These are phyloP conservation scores for Epinotia nisella DNA, from an alignment of 2,888 invertebrate genomes.

Conservation along the genomic window DNA sequence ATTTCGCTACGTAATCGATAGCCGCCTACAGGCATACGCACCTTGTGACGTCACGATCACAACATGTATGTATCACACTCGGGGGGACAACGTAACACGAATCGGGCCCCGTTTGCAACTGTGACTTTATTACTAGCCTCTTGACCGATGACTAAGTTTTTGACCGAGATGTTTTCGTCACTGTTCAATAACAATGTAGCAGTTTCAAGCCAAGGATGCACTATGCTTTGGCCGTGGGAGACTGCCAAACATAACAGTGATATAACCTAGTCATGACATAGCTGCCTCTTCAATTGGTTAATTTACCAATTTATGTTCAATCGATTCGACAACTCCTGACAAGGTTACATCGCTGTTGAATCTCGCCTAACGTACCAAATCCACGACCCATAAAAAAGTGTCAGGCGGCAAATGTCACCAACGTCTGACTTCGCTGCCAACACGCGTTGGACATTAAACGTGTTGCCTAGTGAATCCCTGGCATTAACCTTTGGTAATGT, in stretches of 20 bases:
- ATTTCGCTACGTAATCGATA: constrained; percentile 9
- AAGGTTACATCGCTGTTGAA: too few relatives aligned
- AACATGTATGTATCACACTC: constrained; percentile 54
- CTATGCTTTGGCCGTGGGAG: neutral
- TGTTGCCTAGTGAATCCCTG: neutral
- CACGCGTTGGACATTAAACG: too few relatives aligned
- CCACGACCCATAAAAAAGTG: neutral
- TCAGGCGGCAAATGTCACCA: neutral
- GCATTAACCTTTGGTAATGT: neutral
- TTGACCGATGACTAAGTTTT: neutral
- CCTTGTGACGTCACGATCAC: constrained; percentile 51
- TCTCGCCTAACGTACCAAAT: too few relatives aligned
- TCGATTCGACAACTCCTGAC: too few relatives aligned
- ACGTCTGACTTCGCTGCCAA: too few relatives aligned
- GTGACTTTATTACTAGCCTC: constrained; percentile 1
- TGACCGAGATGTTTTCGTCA: neutral
- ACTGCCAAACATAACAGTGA: too few relatives aligned
- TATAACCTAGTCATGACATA: too few relatives aligned
- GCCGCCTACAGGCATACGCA: constrained; percentile 27
- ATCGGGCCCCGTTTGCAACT: neutral
- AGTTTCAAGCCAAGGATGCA: neutral
- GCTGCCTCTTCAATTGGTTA: too few relatives aligned
- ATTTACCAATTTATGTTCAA: too few relatives aligned
- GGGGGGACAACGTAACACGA: constrained; percentile 46
- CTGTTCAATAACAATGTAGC: too few relatives aligned